These are phyloP conservation scores for Aphis gossypii DNA, from an alignment of 1,140 invertebrate species.

Conservation along the genomic window DNA sequence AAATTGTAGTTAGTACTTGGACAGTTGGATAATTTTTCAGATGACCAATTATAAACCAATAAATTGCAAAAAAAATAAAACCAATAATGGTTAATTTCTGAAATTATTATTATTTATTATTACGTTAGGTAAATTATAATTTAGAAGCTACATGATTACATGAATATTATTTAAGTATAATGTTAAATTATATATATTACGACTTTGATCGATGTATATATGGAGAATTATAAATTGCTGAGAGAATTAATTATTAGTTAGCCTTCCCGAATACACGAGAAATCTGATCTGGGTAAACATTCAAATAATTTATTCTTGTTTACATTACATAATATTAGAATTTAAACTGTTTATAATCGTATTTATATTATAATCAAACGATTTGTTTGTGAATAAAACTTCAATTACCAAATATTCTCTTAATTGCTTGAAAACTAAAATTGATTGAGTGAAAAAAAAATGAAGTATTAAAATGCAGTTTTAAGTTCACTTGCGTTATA, in stretches of 20 bases:
- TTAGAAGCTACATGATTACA: neutral
- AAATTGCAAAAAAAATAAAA: neutral
- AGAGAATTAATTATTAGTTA: constrained; percentile 7
- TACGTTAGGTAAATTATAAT: neutral
- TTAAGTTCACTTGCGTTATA: too few species aligned
- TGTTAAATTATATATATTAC: neutral
- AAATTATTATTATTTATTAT: neutral
- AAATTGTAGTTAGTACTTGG: neutral
- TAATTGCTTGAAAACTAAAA: neutral
- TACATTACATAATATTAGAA: neutral
- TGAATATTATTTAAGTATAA: neutral
- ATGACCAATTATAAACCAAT: neutral
- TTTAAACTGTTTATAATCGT: neutral
- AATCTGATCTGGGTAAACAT: neutral
- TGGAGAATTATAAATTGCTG: neutral
- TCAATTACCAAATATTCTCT: neutral
- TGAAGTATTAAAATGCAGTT: neutral
- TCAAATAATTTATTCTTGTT: neutral
- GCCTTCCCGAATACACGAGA: neutral
- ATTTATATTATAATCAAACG: neutral
- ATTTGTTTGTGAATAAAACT: neutral
- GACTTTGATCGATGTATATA: neutral
- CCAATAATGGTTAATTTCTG: neutral
- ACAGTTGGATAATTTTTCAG: neutral
- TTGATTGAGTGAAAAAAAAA: neutral